Conservation (phyloP, 2,113 vertebrate species). For the Rhea americana region DNA sequence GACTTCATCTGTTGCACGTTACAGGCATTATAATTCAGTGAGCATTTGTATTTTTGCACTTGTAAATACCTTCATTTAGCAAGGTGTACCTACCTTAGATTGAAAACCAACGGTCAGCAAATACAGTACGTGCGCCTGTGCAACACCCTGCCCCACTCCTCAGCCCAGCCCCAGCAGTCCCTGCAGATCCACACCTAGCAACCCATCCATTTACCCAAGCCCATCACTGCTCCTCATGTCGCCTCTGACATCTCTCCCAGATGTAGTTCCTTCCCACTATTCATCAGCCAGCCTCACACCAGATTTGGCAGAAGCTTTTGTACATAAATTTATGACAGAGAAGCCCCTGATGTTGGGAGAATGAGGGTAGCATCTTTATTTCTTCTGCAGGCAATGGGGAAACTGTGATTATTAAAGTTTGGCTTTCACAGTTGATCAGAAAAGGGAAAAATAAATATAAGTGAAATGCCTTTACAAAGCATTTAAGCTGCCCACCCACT, state of each 20-base stretch:
- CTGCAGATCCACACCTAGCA: not conserved
- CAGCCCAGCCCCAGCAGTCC: not conserved
- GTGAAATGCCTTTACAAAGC: conserved; percentile 19
- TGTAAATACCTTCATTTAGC: not conserved
- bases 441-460: not conserved
- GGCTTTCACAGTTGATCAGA: not conserved
- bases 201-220: not conserved
- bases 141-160: not conserved
- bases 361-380: not conserved
- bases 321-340: not conserved
- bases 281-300: not conserved
- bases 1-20: not conserved
- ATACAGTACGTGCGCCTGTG: not conserved
- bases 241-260: not conserved
- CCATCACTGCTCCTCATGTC: not conserved
- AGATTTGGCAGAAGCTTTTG: not conserved
- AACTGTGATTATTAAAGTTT: not conserved
- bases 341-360: not conserved
- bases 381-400: not conserved
- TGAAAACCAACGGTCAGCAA: not conserved
- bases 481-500: conserved; percentile 11
- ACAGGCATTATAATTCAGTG: not conserved
- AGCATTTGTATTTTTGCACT: not conserved
- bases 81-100: not conserved
- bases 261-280: not conserved